Evolutionary conservation across 2,888 invertebrate species (phyloP).

Genomic region (Drosophila prolongata): DNA sequence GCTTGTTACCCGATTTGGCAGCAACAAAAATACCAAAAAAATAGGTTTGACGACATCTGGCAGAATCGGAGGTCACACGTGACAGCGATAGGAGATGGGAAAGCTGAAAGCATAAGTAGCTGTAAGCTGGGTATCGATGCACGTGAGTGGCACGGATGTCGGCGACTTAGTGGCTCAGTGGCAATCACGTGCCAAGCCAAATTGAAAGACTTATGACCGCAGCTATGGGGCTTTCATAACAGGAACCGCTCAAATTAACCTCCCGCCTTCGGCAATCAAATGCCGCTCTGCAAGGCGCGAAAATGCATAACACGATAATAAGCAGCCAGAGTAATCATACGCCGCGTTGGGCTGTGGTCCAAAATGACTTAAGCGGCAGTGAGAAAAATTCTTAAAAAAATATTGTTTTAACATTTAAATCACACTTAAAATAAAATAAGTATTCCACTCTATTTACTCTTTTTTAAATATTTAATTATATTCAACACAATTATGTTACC

Average conservation of each 20-base stretch:
- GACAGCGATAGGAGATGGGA: slow-evolving; percentile 39
- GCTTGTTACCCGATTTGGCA: slow-evolving; percentile 69
- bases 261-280: slow-evolving; percentile 77
- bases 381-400: background rate
- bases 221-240: slow-evolving; percentile 22
- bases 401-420: background rate
- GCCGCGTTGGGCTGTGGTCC: slow-evolving; percentile 41
- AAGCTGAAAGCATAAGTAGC: slow-evolving; percentile 54
- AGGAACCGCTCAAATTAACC: slow-evolving; percentile 23
- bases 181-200: slow-evolving; percentile 45
- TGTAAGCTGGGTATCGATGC: slow-evolving; percentile 63
- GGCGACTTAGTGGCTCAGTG: slow-evolving; percentile 59
- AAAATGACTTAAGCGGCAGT: slow-evolving; percentile 22
- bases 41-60: slow-evolving; percentile 3
- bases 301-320: slow-evolving; percentile 45
- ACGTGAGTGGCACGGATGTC: slow-evolving; percentile 63
- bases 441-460: too few species aligned
- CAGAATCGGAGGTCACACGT: slow-evolving; percentile 47
- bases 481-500: too few species aligned
- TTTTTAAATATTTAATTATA: too few species aligned
- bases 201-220: slow-evolving; percentile 65
- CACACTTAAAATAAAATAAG: background rate
- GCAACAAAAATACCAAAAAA: slow-evolving; percentile 46
- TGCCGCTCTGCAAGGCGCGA: slow-evolving; percentile 57
- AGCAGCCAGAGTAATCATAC: slow-evolving; percentile 56